Percentiles rank a stretch among this genome's conserved stretches.
phyloP scores from a whole-genome alignment of 2,113 vertebrate genomes.

The Hypomesus transpacificus region DNA sequence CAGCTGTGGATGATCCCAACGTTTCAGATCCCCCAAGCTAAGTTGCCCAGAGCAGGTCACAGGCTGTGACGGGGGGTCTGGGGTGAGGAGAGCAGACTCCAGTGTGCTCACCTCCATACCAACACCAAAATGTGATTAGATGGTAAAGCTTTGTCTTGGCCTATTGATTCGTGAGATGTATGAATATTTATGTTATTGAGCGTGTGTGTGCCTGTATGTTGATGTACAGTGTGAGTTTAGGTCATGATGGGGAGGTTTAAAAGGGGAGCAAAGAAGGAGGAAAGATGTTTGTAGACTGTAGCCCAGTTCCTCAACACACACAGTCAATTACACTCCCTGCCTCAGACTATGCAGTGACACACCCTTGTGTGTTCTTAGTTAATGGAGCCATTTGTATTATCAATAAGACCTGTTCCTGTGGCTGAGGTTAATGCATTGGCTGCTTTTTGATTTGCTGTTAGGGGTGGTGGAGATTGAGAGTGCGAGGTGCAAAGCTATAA shows the following conservation, averaged over 20 bases:
- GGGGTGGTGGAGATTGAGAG: neutral
- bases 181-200: conserved; percentile 57
- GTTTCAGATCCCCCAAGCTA: conserved; percentile 63
- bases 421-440: no score
- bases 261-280: neutral
- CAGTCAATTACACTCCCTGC: no score
- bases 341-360: no score
- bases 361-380: no score
- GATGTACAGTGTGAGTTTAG: no score
- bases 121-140: conserved; percentile 60
- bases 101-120: conserved; percentile 49
- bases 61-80: conserved; percentile 62
- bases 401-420: no score
- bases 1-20: conserved; percentile 63
- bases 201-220: neutral
- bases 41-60: conserved; percentile 52
- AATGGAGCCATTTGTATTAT: no score
- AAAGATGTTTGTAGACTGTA: neutral
- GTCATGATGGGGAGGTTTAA: neutral
- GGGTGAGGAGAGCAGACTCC: conserved; percentile 35
- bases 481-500: neutral
- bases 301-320: no score
- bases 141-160: conserved; percentile 57
- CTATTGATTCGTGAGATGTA: conserved; percentile 59
- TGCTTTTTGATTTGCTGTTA: no score